Evolutionary conservation across 2,888 invertebrate genomes (phyloP).

Genomic region (Diploptera punctata): DNA sequence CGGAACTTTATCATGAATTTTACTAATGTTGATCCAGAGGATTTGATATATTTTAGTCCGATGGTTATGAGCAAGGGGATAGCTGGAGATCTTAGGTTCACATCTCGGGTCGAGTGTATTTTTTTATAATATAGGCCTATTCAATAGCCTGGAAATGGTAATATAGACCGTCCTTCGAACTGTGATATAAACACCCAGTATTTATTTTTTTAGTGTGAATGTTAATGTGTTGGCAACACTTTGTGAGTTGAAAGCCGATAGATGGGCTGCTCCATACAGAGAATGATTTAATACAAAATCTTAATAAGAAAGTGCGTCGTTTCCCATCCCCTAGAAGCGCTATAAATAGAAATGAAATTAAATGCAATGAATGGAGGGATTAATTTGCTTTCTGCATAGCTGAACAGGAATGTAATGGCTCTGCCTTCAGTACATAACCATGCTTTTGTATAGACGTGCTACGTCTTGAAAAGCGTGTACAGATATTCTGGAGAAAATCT

Average conservation of each 20-base stretch:
- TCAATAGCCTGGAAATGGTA: too few species aligned
- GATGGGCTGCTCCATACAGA: not conserved
- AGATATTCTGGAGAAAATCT: not conserved
- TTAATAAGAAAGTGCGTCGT: conserved; percentile 7
- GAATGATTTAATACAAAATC: conserved; percentile 26
- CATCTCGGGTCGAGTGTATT: too few species aligned
- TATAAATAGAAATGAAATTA: conserved; percentile 29
- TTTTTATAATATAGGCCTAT: too few species aligned
- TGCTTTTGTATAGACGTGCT: not conserved
- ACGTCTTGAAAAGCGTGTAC: not conserved
- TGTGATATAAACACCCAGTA: too few species aligned
- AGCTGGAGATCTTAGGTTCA: too few species aligned
- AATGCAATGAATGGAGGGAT: conserved; percentile 25
- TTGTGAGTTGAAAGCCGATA: not conserved
- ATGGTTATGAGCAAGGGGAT: too few species aligned
- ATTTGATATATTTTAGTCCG: too few species aligned
- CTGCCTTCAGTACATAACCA: not conserved
- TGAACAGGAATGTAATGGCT: conserved; percentile 17
- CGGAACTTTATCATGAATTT: too few species aligned
- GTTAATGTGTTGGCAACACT: too few species aligned
- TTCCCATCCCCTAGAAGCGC: not conserved
- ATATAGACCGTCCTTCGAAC: too few species aligned
- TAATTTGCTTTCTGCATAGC: conserved; percentile 25
- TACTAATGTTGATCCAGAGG: too few species aligned
- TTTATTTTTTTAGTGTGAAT: too few species aligned